These are phyloP conservation scores for Oxyteleia sp. DNA, from an alignment of 2,888 invertebrate species.

Conservation along the genomic window DNA sequence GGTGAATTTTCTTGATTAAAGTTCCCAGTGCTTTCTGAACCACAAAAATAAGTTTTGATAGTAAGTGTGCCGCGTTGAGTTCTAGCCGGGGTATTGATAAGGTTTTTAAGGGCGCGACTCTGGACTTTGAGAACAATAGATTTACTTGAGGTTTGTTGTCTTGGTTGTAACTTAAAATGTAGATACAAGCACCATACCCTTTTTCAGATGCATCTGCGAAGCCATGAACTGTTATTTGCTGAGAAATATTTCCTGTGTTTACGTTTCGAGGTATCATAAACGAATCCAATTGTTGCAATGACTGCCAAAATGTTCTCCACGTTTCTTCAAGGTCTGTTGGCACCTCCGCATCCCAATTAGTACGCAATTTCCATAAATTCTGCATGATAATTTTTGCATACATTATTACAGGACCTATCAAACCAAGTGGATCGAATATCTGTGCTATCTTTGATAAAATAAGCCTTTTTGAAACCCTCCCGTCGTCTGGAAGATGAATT, in stretches of 20 bases:
- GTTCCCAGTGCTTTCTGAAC: slow-evolving; percentile 15
- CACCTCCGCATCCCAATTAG: slow-evolving; percentile 35
- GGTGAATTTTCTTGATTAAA: background rate
- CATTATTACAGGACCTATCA: slow-evolving; percentile 55
- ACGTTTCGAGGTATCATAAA: slow-evolving; percentile 38
- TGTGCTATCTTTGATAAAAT: slow-evolving; percentile 62
- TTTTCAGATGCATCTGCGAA: slow-evolving; percentile 75
- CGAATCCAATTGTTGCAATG: background rate
- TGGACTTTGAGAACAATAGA: slow-evolving; percentile 64
- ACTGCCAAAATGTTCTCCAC: background rate
- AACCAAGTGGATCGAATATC: slow-evolving; percentile 64
- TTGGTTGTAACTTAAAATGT: slow-evolving; percentile 39
- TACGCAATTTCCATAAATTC: slow-evolving; percentile 24
- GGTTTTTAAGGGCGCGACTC: slow-evolving; percentile 37
- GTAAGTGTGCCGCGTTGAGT: slow-evolving; percentile 21
- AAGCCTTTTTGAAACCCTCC: slow-evolving; percentile 21
- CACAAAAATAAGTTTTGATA: background rate
- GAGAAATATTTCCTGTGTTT: background rate
- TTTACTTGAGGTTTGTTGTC: background rate
- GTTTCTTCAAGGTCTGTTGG: background rate
- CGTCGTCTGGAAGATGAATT: slow-evolving; percentile 4
- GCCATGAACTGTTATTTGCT: slow-evolving; percentile 52
- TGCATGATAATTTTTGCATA: slow-evolving; percentile 63
- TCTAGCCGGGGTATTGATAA: slow-evolving; percentile 31
- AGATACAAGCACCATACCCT: slow-evolving; percentile 76